Base-by-base conservation (phyloP, 2,888 invertebrate genomes). In the Strigamia transsilvanica region DNA sequence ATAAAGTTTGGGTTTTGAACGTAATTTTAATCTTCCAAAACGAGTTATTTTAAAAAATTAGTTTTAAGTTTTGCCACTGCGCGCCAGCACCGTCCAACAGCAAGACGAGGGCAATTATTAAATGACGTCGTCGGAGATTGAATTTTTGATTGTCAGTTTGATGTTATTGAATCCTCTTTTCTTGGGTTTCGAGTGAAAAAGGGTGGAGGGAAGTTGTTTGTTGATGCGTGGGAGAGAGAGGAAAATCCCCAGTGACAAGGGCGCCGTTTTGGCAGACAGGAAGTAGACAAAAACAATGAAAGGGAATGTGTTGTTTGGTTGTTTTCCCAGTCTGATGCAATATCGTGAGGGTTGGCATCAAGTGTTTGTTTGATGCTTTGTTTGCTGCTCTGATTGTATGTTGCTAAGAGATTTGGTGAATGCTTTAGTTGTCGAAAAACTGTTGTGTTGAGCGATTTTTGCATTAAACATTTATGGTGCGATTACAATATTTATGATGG, bases 301-400 rank as follows among this genome's bases (percentile, higher is more conserved):
- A 66, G 66, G 66, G 66, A 66, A 66, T 66, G 66, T 66, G 66
- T 66, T 66, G 66, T 66, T 66, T 66, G 66, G 66, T 27, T 66
- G 66, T 66, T 66, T 66, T 66, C 23, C 15, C 66, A 27, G 66
- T 10, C 66, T 27, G 13, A 23, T 66, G 66, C 27, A 66, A 66
- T 66, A 66, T 66, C 23, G 66, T 66, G 27, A 66, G 66, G 27
- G 66, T 15, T 23, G 66, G 66, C 66, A 66, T 66, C 27, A 66
- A 66, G 66, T 66, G 66, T 66, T 66, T 66, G 66, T 66, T 27
- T 27, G 66, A 27, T 66, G 66, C 66, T 66, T 66, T 66, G 66
- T 66, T 66, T 66, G 66, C 66, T 27, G 51, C 51, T 51, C 51
- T 51, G 27, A 66, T 23, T 27, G 66, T 27, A 27, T 18, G 51